Base-by-base conservation (phyloP, 30 jellyfish, hydroid and myxozoan species). In the Morbakka virulenta region DNA sequence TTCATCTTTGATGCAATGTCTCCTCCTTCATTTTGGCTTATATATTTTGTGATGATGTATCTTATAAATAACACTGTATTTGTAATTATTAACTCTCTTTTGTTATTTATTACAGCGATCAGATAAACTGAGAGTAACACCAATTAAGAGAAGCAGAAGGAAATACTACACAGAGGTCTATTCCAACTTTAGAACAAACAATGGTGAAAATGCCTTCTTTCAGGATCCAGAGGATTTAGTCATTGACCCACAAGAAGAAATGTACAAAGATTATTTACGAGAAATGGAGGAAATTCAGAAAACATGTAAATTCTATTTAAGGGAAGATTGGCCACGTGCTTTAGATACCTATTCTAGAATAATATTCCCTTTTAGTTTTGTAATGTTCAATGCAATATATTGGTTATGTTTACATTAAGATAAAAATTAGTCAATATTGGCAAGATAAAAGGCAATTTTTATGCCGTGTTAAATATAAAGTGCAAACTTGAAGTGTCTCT, bases 311-410 rank as follows among this genome's bases (percentile, higher is more conserved):
- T 89, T 89, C 34, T 89, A 89, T 69, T 27, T 89, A 72, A 79
- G 62, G 63, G 97, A 89, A 0, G 67, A 72, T 0, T 89, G 97
- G 97, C 97, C 97, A 17, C 36, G 50, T 26, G 67, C 74, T 4
- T 72, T 89, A 4, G 97, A 89, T 72, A 82, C 64, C 23, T 77
- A 76, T 72, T 83, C 97, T 9, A 70, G 95, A 47, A 64, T 79
- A 24, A 21, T 84, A 32, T 89, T 89, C 57, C 97, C 97, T 3
- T 32, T 79, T 20, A 69, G 87, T 0, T 89, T 89, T 49, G 62
- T 83, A 4, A 68, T 71, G 1, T 89, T 77, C 79, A 89, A 78
- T 64, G 61, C 72, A 20, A 36, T 76, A 0, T 89, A 89, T 64
- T 87, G 96, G 96, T 79, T 80, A 0, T 41, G 9, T 17, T 41